phyloP scores from a whole-genome alignment of 2,797 vertebrate species.

The Chiloscyllium punctatum region DNA sequence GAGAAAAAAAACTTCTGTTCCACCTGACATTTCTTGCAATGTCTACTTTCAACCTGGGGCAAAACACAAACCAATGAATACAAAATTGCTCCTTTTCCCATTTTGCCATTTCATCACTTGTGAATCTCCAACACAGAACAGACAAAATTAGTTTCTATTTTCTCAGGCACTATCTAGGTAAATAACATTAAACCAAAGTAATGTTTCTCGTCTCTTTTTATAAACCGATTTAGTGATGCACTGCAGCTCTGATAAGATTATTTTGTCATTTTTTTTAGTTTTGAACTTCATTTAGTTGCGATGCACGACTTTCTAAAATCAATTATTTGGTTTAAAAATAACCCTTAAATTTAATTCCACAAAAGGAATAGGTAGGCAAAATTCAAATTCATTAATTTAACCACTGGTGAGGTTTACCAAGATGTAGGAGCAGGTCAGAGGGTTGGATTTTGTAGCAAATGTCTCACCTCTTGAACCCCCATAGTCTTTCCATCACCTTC shows the following conservation, averaged over 20 bases:
- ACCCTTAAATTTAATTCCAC: not conserved
- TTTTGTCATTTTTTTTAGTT: not conserved
- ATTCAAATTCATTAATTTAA: not conserved
- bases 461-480: not conserved
- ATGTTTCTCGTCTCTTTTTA: not conserved
- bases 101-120: not conserved
- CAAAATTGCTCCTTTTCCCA: not conserved
- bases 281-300: not conserved
- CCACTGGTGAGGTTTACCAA: not conserved
- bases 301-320: not conserved
- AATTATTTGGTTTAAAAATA: not conserved
- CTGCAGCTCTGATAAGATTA: not conserved
- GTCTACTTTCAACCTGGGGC: not conserved
- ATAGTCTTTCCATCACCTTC: not conserved
- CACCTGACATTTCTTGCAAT: not conserved
- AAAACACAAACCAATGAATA: conserved; percentile 13
- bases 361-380: not conserved
- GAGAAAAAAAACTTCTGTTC: not conserved
- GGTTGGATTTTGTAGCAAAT: not conserved
- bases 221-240: not conserved
- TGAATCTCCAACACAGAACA: not conserved
- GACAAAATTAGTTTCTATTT: conserved; percentile 8
- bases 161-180: conserved; percentile 9
- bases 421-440: not conserved
- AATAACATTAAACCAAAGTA: not conserved